Conservation (phyloP, 1,140 invertebrate genomes). For the Tetramorium parvispinum region DNA sequence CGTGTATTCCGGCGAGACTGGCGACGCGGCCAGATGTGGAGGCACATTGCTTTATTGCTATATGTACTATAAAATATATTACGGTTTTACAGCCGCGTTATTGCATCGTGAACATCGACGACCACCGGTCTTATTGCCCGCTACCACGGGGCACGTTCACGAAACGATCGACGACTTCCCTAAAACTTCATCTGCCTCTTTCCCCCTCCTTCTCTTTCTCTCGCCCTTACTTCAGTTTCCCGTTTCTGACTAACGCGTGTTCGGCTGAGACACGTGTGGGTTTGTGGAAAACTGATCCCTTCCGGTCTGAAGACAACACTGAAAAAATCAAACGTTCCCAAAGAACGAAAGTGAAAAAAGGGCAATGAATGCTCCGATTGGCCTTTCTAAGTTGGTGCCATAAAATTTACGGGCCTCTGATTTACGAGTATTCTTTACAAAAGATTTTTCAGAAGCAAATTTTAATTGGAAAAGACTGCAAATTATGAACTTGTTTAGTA, state of each 20-base stretch:
- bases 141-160: constrained; percentile 7
- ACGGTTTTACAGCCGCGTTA: constrained; percentile 66
- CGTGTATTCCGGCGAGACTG: constrained; percentile 42
- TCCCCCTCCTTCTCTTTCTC: neutral
- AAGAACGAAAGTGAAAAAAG: constrained; percentile 35
- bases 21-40: constrained; percentile 61
- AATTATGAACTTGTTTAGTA: neutral
- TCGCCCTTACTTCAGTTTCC: neutral
- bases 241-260: neutral
- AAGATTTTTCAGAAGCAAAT: neutral
- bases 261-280: constrained; percentile 14
- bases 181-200: constrained; percentile 49
- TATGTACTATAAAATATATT: constrained; percentile 68
- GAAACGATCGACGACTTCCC: constrained; percentile 56
- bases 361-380: neutral
- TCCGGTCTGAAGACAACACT: constrained; percentile 36
- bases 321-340: neutral
- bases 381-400: neutral
- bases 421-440: constrained; percentile 9
- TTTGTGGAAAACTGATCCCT: constrained; percentile 25
- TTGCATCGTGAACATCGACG: constrained; percentile 64
- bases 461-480: neutral
- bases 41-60: constrained; percentile 62
- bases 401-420: constrained; percentile 24
- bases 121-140: constrained; percentile 40